phyloP scores from a whole-genome alignment of 1,140 invertebrate genomes.

The Drosophila burlai region DNA sequence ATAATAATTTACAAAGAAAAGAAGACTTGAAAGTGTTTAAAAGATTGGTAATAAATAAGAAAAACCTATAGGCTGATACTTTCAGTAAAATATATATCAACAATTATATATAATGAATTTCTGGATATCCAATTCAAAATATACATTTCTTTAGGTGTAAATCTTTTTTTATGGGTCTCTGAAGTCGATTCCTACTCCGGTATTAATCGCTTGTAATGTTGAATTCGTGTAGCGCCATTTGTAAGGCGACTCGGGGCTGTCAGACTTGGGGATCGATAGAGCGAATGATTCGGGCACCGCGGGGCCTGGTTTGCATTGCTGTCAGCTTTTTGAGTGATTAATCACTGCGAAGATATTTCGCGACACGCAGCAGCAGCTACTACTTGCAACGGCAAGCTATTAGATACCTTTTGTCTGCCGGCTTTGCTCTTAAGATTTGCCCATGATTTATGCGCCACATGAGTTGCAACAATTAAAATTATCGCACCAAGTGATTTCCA shows the following conservation, averaged over 20 bases:
- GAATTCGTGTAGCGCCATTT: slow-evolving; percentile 76
- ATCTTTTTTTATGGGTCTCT: not conserved
- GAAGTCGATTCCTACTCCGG: slow-evolving; percentile 13
- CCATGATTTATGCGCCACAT: slow-evolving; percentile 67
- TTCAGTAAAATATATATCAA: not conserved
- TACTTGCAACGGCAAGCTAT: slow-evolving; percentile 63
- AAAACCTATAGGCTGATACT: not conserved
- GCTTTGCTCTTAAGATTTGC: slow-evolving; percentile 66
- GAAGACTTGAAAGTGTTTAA: not conserved
- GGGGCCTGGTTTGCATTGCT: slow-evolving; percentile 26
- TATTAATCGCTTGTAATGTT: slow-evolving; percentile 56
- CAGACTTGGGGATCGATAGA: slow-evolving; percentile 15
- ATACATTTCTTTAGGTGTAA: slow-evolving; percentile 12
- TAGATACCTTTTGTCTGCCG: slow-evolving; percentile 76
- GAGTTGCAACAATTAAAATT: slow-evolving; percentile 75
- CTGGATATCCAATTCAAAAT: not conserved
- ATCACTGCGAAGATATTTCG: slow-evolving; percentile 69
- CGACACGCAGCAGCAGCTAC: slow-evolving; percentile 68
- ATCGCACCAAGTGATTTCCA: slow-evolving; percentile 53
- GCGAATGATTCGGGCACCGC: not conserved
- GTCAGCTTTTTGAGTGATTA: slow-evolving; percentile 77
- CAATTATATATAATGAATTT: not conserved
- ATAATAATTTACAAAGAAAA: not conserved
- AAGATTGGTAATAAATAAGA: not conserved
- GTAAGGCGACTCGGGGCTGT: slow-evolving; percentile 57